Conservation (phyloP, 2,888 invertebrate genomes). For the Drosophila parthenogenetica region DNA sequence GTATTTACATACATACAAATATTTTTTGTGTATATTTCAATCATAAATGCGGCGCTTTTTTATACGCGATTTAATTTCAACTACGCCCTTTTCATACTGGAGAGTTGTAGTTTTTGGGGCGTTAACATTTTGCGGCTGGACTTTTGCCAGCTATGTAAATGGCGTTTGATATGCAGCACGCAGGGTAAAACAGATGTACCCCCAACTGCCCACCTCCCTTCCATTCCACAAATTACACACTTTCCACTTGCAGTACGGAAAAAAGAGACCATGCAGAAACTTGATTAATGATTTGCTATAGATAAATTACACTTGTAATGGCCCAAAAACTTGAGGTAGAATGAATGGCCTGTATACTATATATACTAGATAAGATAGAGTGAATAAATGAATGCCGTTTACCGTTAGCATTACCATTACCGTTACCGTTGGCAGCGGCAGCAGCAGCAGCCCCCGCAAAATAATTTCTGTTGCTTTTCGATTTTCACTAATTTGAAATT, state of each 20-base stretch:
- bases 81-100: conserved; percentile 69
- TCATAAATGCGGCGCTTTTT: conserved; percentile 58
- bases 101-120: conserved; percentile 57
- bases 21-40: conserved; percentile 56
- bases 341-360: conserved; percentile 24
- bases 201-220: conserved; percentile 1
- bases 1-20: conserved; percentile 4
- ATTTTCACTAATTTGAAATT: conserved; percentile 80
- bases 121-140: conserved; percentile 47
- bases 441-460: conserved; percentile 59
- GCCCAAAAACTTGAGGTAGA: conserved; percentile 47
- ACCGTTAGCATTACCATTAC: conserved; percentile 16
- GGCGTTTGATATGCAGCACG: conserved; percentile 35
- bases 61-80: conserved; percentile 67
- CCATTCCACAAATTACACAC: conserved; percentile 27
- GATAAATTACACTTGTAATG: conserved; percentile 81
- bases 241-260: conserved; percentile 23
- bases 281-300: conserved; percentile 77
- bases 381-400: conserved; percentile 28
- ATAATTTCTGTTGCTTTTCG: conserved; percentile 70
- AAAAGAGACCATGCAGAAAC: conserved; percentile 31
- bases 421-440: conserved; percentile 36
- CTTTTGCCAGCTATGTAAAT: conserved; percentile 36
- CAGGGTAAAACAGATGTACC: background rate
- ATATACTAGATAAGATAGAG: conserved; percentile 42